These are phyloP conservation scores for Cyanoderma ruficeps DNA, from an alignment of 2,113 vertebrate genomes.

Conservation along the genomic window DNA sequence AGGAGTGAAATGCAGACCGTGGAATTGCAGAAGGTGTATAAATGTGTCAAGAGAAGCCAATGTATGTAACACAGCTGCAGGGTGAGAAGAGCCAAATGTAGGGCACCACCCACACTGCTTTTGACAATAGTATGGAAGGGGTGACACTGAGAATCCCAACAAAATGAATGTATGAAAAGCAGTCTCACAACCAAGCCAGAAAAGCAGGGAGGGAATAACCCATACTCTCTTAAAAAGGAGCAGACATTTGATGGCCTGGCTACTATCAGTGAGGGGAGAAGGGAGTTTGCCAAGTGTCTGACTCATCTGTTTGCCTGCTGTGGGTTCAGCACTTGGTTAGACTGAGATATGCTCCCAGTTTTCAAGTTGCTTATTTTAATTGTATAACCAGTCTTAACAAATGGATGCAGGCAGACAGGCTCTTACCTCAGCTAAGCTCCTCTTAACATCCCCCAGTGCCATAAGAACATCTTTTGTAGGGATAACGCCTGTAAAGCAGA, in stretches of 20 bases:
- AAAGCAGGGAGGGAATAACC: neutral
- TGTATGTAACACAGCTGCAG: neutral
- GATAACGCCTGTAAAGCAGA: constrained; percentile 81
- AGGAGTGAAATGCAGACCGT: neutral
- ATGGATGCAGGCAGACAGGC: neutral
- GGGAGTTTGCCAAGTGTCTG: neutral
- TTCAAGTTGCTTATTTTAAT: constrained; percentile 39
- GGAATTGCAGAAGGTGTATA: neutral
- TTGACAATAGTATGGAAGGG: neutral
- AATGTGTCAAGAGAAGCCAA: neutral
- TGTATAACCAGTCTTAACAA: neutral
- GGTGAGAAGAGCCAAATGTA: neutral
- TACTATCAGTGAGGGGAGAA: neutral
- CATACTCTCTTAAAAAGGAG: neutral
- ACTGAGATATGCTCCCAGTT: neutral
- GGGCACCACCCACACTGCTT: neutral
- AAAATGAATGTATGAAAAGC: neutral
- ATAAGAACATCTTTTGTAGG: constrained; percentile 88
- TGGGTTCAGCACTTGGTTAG: neutral
- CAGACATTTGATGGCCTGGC: constrained; percentile 19
- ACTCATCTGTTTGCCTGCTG: constrained; percentile 13
- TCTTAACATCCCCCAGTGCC: constrained; percentile 87
- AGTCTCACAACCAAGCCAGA: neutral
- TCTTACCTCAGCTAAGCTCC: constrained; percentile 85
- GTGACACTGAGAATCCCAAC: neutral